Evolutionary conservation across 2,888 invertebrate species (phyloP).

Genomic region (Sicus ferrugineus): DNA sequence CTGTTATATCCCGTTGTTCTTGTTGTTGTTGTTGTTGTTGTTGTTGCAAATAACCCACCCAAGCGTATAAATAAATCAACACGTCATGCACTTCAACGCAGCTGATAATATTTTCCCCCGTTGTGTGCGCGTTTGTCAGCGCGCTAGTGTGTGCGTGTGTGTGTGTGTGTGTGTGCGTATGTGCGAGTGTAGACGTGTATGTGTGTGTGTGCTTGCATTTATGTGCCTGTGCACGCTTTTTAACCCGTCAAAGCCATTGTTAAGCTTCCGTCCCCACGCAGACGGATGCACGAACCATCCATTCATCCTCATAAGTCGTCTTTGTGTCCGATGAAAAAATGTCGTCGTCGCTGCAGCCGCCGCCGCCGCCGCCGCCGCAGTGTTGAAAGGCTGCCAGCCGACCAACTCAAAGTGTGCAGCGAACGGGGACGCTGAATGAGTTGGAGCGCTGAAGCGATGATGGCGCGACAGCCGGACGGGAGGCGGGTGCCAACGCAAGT

Average conservation of each 20-base stretch:
- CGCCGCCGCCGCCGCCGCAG: too few species aligned
- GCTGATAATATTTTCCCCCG: conserved; percentile 20
- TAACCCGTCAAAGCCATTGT: conserved; percentile 1
- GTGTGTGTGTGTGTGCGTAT: neutral
- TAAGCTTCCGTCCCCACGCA: neutral
- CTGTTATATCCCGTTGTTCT: conserved; percentile 13
- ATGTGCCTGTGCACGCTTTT: neutral
- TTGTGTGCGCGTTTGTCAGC: neutral
- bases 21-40: neutral
- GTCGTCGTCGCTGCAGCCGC: too few species aligned
- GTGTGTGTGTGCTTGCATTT: neutral
- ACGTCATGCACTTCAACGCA: conserved; percentile 30
- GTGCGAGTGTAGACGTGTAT: neutral
- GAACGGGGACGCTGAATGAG: too few species aligned
- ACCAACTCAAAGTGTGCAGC: conserved; percentile 46
- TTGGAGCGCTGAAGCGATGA: neutral
- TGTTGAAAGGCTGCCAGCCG: conserved; percentile 17
- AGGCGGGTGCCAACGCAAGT: conserved; percentile 4
- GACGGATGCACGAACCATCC: conserved; percentile 7
- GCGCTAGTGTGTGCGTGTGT: neutral
- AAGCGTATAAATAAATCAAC: conserved; percentile 38
- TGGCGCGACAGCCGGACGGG: neutral
- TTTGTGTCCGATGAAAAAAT: conserved; percentile 39
- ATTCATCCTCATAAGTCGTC: conserved; percentile 40
- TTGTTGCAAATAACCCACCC: conserved; percentile 40